Conservation (phyloP, 2,797 vertebrate genomes). For the Parotocinclus haroldoi region DNA sequence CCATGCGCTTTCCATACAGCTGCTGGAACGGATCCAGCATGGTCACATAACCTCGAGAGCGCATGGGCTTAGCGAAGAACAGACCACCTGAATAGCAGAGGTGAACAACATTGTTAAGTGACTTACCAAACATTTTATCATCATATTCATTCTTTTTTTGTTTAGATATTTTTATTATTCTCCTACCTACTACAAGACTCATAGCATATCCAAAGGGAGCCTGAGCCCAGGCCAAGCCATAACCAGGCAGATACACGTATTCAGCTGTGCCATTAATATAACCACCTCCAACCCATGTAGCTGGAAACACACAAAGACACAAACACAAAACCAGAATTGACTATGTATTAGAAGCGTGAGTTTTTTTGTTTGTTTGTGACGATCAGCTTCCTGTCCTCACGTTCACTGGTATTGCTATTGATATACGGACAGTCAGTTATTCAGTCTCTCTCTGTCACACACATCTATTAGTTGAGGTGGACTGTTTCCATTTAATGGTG, state of each 20-base stretch:
- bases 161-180: neutral
- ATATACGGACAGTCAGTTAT: too few relatives aligned
- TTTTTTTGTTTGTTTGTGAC: too few relatives aligned
- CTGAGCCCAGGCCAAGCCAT: conserved; percentile 92
- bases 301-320: conserved; percentile 55
- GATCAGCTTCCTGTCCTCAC: too few relatives aligned
- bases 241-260: conserved; percentile 88
- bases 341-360: too few relatives aligned
- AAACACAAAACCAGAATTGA: too few relatives aligned
- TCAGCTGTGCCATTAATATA: conserved; percentile 98
- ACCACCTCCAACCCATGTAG: conserved; percentile 97
- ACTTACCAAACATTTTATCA: too few relatives aligned
- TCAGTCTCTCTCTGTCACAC: too few relatives aligned
- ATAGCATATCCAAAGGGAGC: conserved; percentile 95
- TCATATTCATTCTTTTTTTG: too few relatives aligned
- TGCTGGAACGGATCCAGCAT: conserved; percentile 98
- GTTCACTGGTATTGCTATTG: too few relatives aligned
- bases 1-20: conserved; percentile 94
- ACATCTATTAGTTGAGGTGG: too few relatives aligned
- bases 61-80: conserved; percentile 97
- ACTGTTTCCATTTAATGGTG: too few relatives aligned
- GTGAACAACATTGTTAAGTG: too few relatives aligned
- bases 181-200: conserved; percentile 90
- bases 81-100: conserved; percentile 78
- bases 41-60: conserved; percentile 93